phyloP scores from a whole-genome alignment of 1,140 invertebrate species.

The Lordiphosa collinella region DNA sequence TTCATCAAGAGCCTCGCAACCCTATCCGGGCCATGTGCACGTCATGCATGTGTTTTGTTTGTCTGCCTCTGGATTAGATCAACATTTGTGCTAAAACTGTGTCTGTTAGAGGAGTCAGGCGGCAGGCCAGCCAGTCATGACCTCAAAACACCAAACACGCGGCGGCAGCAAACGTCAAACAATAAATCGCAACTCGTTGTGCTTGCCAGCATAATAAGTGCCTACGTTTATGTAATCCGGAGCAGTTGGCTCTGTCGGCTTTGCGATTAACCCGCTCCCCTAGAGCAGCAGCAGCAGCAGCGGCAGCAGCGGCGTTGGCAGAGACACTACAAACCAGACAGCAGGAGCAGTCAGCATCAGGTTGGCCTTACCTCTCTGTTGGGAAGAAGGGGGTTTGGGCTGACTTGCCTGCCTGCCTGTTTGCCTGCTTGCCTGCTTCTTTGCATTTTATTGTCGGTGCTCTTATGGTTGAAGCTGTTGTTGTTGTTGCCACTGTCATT shows the following conservation, averaged over 20 bases:
- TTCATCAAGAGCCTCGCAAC: conserved; percentile 38
- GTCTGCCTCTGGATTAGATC: conserved; percentile 61
- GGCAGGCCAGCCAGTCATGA: conserved; percentile 23
- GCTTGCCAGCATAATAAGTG: conserved; percentile 76
- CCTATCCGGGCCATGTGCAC: conserved; percentile 7
- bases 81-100: conserved; percentile 57
- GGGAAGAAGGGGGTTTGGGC: not conserved
- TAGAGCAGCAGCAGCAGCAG: not conserved
- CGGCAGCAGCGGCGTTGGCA: conserved; percentile 19
- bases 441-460: conserved; percentile 69
- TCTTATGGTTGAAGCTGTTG: conserved; percentile 3
- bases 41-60: conserved; percentile 57
- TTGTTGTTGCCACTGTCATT: conserved; percentile 50
- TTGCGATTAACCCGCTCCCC: conserved; percentile 56
- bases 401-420: not conserved
- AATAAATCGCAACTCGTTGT: conserved; percentile 74
- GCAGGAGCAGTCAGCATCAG: conserved; percentile 41
- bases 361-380: conserved; percentile 67
- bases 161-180: conserved; percentile 64
- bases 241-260: conserved; percentile 30
- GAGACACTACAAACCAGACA: conserved; percentile 67
- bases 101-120: conserved; percentile 22
- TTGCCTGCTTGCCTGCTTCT: conserved; percentile 32
- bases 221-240: conserved; percentile 67
- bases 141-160: conserved; percentile 46